These are phyloP conservation scores for Salvator merianae DNA, from an alignment of 2,113 vertebrate genomes.

Conservation along the genomic window DNA sequence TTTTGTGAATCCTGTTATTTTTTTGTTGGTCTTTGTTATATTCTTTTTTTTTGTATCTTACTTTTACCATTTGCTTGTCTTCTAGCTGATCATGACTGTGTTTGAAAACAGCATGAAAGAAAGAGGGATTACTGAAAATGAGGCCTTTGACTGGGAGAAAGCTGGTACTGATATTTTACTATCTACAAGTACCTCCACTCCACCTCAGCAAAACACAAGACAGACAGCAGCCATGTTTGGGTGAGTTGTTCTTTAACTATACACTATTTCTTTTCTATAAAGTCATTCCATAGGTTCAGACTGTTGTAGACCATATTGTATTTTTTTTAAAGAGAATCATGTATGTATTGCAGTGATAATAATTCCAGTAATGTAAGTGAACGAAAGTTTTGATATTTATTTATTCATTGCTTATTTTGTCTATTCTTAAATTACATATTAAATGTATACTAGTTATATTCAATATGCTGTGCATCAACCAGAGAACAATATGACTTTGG, in stretches of 20 bases:
- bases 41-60: not conserved
- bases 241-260: conserved; percentile 74
- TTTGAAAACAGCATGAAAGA: conserved; percentile 99
- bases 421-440: no score
- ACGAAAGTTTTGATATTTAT: no score
- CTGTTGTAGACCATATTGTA: no score
- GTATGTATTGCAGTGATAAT: not conserved
- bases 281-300: no score
- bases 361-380: not conserved
- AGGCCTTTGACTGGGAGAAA: conserved; percentile 98
- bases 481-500: no score
- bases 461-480: no score
- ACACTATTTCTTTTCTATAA: no score
- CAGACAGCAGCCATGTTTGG: conserved; percentile 96
- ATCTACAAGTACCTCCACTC: conserved; percentile 90
- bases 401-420: no score
- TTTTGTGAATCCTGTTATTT: no score
- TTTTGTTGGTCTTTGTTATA: no score
- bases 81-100: conserved; percentile 96
- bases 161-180: conserved; percentile 87
- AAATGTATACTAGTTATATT: no score
- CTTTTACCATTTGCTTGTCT: conserved; percentile 23
- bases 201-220: conserved; percentile 93
- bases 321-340: not conserved
- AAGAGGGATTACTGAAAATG: conserved; percentile 93